These are phyloP conservation scores for human (Homo sapiens) DNA, from an alignment of 2,113 vertebrate genomes.

Conservation along the genomic window DNA sequence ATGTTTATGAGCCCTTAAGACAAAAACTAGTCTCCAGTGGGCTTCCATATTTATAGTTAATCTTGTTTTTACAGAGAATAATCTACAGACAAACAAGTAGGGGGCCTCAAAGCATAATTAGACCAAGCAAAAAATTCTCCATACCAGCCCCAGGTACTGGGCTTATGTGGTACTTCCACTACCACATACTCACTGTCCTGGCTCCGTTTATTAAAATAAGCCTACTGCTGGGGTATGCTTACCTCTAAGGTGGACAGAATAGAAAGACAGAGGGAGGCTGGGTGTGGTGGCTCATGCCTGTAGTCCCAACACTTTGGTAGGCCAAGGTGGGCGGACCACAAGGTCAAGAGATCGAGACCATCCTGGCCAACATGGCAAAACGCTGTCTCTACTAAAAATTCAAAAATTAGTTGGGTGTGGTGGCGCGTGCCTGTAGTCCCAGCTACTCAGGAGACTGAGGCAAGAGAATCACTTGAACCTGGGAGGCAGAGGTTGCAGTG, in stretches of 20 bases:
- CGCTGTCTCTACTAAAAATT: no score
- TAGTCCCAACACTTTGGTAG: no score
- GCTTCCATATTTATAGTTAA: background rate
- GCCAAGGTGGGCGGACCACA: no score
- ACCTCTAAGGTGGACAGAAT: background rate
- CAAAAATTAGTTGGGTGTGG: no score
- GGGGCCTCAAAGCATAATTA: background rate
- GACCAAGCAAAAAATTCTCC: background rate
- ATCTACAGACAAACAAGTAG: background rate
- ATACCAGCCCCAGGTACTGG: background rate
- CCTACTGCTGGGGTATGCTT: background rate
- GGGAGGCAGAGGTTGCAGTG: no score
- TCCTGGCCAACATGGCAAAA: no score
- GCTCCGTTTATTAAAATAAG: background rate
- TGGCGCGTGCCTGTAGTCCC: no score
- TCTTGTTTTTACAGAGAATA: conserved; percentile 3
- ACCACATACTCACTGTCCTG: no score
- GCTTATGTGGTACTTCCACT: background rate
- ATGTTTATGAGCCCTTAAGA: background rate
- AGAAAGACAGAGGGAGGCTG: background rate
- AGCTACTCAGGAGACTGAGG: no score
- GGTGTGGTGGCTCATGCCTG: no score
- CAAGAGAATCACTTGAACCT: no score
- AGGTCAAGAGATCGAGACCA: no score
- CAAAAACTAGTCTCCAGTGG: background rate